These are phyloP conservation scores for Gymnoscopelus microlampas DNA, from an alignment of 2,797 vertebrate species.

Conservation along the genomic window DNA sequence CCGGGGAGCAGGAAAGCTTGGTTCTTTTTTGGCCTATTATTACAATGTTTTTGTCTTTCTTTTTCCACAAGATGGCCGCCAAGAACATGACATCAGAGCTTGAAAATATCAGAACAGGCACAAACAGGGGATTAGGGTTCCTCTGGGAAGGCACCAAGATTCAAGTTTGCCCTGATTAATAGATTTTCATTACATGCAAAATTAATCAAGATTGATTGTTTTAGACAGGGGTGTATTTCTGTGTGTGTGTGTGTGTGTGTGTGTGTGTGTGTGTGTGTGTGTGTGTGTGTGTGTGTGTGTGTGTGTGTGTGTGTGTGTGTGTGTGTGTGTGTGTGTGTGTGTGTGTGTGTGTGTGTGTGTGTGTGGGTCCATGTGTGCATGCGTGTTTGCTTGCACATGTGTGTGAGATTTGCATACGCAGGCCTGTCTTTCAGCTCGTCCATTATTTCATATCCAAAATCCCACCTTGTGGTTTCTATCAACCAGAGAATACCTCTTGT, in stretches of 20 bases:
- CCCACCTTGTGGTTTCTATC: constrained; percentile 79
- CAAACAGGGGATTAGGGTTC: constrained; percentile 41
- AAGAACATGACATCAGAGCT: constrained; percentile 60
- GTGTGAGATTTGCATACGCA: constrained; percentile 68
- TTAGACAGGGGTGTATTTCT: constrained; percentile 28
- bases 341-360: neutral
- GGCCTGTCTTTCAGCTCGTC: constrained; percentile 57
- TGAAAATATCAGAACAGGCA: constrained; percentile 22
- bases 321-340: no score
- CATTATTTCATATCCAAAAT: constrained; percentile 72
- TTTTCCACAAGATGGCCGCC: constrained; percentile 53
- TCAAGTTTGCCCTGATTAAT: constrained; percentile 60
- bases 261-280: no score
- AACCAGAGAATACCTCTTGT: constrained; percentile 76
- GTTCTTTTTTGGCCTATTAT: constrained; percentile 41
- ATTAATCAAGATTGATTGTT: constrained; percentile 72
- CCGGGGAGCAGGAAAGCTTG: constrained; percentile 44
- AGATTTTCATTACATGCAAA: constrained; percentile 64
- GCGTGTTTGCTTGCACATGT: neutral
- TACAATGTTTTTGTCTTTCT: constrained; percentile 47
- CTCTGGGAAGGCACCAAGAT: constrained; percentile 46
- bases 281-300: no score
- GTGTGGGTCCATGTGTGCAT: no score
- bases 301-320: no score
- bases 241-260: constrained; percentile 11